Evolutionary conservation across 1,140 invertebrate species (phyloP), one percentile per base, ranked within the genome.

Genomic region (Pseudoatta argentina): DNA sequence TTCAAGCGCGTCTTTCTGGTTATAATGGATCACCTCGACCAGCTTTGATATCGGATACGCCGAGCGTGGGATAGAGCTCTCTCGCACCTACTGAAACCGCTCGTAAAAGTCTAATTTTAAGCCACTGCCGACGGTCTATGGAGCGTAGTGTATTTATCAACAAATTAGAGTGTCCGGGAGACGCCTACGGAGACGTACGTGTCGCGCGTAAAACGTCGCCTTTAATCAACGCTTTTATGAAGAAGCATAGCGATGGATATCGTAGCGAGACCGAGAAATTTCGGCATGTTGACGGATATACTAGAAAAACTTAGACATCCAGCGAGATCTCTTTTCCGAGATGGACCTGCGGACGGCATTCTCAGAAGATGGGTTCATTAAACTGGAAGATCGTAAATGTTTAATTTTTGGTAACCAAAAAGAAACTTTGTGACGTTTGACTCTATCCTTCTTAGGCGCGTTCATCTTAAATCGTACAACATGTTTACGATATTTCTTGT

Each of bases 31-130:
- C 81, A 18, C 57, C 14, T 34, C 44, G 53, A 55, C 16, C 64
- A 61, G 55, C 88, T 92, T 93, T 92, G 91, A 91, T 92, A 91
- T 91, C 64, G 89, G 92, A 93, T 90, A 92, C 87, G 88, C 30
- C 85, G 88, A 78, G 82, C 79, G 76, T 71, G 44, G 77, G 27
- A 59, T 51, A 66, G 85, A 67, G 71, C 48, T 85, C 78, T 82
- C 87, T 91, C 67, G 88, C 82, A 89, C 73, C 91, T 88, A 85
- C 82, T 59, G 78, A 88, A 82, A 86, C 27, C 71, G 86, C 90
- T 92, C 91, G 87, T 92, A 92, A 92, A 92, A 89, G 87, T 92
- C 91, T 92, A 92, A 91, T 92, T 92, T 92, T 92, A 92, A 91
- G 81, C 61, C 79, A 61, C 81, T 76, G 30, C 10, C 69, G 63